phyloP scores from a whole-genome alignment of 1,140 invertebrate genomes.

The Ditylenchus dipsaci region DNA sequence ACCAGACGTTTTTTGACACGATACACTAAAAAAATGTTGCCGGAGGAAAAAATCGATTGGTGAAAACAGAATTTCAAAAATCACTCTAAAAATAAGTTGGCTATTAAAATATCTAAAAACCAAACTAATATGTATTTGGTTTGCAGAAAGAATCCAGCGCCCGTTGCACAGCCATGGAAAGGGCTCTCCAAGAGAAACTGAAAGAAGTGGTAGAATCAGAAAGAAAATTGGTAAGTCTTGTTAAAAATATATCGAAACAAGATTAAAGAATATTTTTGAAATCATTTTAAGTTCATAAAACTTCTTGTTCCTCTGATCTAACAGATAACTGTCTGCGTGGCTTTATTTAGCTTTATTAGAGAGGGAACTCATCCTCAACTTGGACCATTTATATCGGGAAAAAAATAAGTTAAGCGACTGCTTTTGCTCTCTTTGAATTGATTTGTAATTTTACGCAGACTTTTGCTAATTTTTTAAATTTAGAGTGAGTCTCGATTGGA shows the following conservation, averaged over 20 bases:
- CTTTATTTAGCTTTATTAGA: background rate
- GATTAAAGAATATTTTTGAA: background rate
- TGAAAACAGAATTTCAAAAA: no score
- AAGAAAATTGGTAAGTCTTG: slow-evolving; percentile 34
- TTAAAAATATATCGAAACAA: slow-evolving; percentile 5
- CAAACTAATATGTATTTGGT: no score
- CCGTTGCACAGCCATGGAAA: slow-evolving; percentile 36
- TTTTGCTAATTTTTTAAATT: background rate
- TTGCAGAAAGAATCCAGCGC: slow-evolving; percentile 39
- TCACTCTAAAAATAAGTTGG: no score
- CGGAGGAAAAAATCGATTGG: no score
- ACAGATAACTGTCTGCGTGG: background rate
- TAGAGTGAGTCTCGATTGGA: slow-evolving; percentile 43
- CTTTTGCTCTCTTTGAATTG: background rate
- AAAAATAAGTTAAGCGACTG: slow-evolving; percentile 10
- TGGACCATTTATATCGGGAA: background rate
- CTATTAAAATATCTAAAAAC: no score
- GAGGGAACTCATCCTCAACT: background rate
- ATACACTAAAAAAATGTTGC: no score
- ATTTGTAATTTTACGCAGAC: no score
- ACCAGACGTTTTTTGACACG: no score
- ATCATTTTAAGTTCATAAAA: background rate
- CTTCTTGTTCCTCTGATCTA: background rate
- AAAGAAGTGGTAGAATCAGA: slow-evolving; percentile 40
- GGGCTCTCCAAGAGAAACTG: slow-evolving; percentile 28